Base-by-base conservation (phyloP, 2,888 invertebrate species). In the Andrena flavipes region DNA sequence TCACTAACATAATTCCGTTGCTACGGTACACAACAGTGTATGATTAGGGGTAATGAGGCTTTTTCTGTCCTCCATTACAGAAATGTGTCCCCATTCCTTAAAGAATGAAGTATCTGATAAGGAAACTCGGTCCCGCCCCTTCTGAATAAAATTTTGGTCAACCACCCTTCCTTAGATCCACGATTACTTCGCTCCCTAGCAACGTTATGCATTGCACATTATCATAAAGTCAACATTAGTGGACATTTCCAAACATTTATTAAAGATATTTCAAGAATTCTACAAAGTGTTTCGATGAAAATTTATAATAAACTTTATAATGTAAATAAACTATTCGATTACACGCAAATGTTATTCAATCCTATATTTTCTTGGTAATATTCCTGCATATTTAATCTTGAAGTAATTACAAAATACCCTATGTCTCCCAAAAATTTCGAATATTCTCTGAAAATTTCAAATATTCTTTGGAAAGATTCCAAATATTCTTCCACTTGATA, bases 21-120 rank as follows among this genome's bases (percentile, higher is more conserved):
- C 60, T 60, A n/a, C n/a, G 5, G 30, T 60, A n/a, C 16, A 60
- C 23, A 56, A 4, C n/a, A 26, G 30, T 13, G 30, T 29, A 7
- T 60, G 60, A 60, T 29, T 26, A 60, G 13, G n/a, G 16, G 29
- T 60, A 29, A 60, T 60, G 60, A 26, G 13, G 30, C 30, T 29
- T 60, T 60, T 60, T 60, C 60, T 60, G 60, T 30, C 26, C 60
- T 26, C 29, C 60, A 29, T 30, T 29, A 60, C 29, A 60, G 29
- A 60, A 60, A 26, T 60, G 60, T 60, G 60, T 16, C 60, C 60
- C 16, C 60, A n/a, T 60, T 60, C 29, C 16, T 29, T 4, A 26
- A 56, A 56, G 26, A 26, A 60, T 29, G 60, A 16, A 20, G 26
- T 29, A 60, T 29, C 60, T 60, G 60, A 60, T 60, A 60, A 30